These are phyloP conservation scores for Hylaea fasciaria DNA, from an alignment of 2,888 invertebrate species.

Conservation along the genomic window DNA sequence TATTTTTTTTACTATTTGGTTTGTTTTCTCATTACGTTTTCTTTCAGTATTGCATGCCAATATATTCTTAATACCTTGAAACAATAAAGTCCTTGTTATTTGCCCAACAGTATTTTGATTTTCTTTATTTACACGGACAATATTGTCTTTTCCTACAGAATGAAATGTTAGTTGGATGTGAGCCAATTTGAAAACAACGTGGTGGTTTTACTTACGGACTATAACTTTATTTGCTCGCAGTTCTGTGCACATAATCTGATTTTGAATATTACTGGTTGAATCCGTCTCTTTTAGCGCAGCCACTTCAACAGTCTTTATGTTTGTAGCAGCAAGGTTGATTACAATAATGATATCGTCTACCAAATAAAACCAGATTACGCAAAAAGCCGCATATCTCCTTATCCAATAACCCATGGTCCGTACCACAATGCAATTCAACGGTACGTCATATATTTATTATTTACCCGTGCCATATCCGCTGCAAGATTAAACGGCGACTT, in stretches of 20 bases:
- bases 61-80: too few relatives aligned
- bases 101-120: neutral
- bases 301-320: too few relatives aligned
- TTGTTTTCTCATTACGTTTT: too few relatives aligned
- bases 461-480: slow-evolving; percentile 77
- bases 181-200: neutral
- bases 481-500: slow-evolving; percentile 81
- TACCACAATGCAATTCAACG: slow-evolving; percentile 70
- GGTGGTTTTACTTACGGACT: neutral
- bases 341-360: too few relatives aligned
- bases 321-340: too few relatives aligned
- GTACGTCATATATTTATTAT: slow-evolving; percentile 80
- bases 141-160: neutral
- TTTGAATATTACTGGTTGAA: too few relatives aligned
- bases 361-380: slow-evolving; percentile 3
- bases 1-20: too few relatives aligned
- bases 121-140: neutral
- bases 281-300: too few relatives aligned
- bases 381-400: slow-evolving; percentile 28
- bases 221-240: too few relatives aligned
- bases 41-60: too few relatives aligned
- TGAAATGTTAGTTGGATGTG: neutral
- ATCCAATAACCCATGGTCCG: slow-evolving; percentile 39
- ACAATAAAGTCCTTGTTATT: too few relatives aligned
- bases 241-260: too few relatives aligned